Conservation (phyloP, 2,797 vertebrate genomes). For the Menidia menidia region DNA sequence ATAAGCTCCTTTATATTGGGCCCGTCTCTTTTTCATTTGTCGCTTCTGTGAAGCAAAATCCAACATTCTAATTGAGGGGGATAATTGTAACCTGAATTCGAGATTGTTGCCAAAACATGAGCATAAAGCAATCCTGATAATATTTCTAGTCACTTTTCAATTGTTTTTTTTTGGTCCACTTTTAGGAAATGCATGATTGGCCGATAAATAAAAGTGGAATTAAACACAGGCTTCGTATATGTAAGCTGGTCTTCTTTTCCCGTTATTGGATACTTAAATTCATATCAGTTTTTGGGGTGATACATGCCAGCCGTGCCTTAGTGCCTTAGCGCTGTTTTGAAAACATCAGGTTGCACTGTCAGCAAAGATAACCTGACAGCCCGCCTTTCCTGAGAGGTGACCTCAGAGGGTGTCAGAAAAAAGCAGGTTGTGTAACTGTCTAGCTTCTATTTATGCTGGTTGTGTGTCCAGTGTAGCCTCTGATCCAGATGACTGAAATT, state of each 20-base stretch:
- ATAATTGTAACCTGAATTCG: too few relatives aligned
- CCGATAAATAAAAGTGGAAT: neutral
- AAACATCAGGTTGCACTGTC: constrained; percentile 48
- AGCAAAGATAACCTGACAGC: constrained; percentile 55
- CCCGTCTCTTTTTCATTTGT: too few relatives aligned
- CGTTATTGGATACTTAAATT: too few relatives aligned
- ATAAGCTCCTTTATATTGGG: too few relatives aligned
- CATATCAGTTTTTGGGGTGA: neutral
- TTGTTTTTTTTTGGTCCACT: neutral
- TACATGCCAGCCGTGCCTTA: constrained; percentile 21
- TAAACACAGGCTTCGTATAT: neutral
- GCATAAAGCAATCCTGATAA: too few relatives aligned
- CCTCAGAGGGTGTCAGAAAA: constrained; percentile 8
- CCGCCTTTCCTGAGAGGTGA: constrained; percentile 30
- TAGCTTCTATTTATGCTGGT: neutral
- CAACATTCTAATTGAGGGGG: too few relatives aligned
- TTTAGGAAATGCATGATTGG: neutral
- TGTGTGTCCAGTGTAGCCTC: neutral
- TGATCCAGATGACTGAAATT: neutral
- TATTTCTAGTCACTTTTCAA: neutral
- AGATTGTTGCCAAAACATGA: too few relatives aligned
- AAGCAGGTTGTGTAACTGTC: neutral
- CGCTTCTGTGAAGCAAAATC: too few relatives aligned
- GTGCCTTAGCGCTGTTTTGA: constrained; percentile 31
- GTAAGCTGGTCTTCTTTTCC: too few relatives aligned